Evolutionary conservation across 2,888 invertebrate genomes (phyloP).

Genomic region (Mechanitis messenoides): DNA sequence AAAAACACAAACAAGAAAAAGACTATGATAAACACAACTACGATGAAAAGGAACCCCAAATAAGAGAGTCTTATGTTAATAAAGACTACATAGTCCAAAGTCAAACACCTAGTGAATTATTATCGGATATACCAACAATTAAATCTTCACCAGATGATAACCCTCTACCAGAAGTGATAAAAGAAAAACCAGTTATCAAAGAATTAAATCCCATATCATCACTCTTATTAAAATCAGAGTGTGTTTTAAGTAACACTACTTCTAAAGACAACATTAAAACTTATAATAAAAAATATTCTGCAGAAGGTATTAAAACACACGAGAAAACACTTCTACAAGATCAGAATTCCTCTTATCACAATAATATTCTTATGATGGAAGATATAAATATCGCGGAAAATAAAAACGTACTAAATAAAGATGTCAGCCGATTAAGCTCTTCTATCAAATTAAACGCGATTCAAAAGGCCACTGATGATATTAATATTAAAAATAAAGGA

Average conservation of each 20-base stretch:
- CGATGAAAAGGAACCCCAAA: background rate
- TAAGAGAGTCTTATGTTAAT: slow-evolving; percentile 1
- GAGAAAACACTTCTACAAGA: background rate
- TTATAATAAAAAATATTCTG: no score
- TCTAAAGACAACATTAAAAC: no score
- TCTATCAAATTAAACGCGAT: no score
- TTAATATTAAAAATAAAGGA: no score
- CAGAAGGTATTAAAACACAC: background rate
- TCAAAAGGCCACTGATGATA: no score
- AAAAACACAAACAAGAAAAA: slow-evolving; percentile 10
- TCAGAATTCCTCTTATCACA: background rate
- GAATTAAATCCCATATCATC: background rate
- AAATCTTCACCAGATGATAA: background rate
- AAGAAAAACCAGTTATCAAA: background rate
- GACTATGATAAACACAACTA: background rate
- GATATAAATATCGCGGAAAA: background rate
- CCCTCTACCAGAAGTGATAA: background rate
- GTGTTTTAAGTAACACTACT: no score
- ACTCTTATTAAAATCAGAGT: background rate
- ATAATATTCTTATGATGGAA: background rate
- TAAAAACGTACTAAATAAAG: background rate
- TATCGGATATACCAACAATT: background rate
- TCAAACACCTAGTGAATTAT: slow-evolving; percentile 2
- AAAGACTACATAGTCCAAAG: background rate
- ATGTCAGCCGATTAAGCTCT: no score